Percentiles rank a stretch among this genome's conserved stretches.
phyloP scores from a whole-genome alignment of 2,888 invertebrate genomes.

The Ceratothoa steindachneri region DNA sequence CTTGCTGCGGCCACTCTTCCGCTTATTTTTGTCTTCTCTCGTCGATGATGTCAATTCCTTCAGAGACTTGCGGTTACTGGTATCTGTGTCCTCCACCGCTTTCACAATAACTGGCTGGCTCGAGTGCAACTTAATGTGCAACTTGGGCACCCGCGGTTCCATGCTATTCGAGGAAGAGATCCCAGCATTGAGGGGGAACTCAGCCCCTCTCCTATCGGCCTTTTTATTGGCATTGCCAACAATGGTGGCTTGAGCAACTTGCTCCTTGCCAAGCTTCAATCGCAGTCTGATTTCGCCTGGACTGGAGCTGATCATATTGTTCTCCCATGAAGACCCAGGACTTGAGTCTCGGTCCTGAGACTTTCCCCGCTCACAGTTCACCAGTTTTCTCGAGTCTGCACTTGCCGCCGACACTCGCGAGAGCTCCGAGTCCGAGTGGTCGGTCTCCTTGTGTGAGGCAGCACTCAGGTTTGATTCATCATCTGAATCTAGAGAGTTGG shows the following conservation, averaged over 20 bases:
- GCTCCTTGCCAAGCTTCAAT: conserved; percentile 36
- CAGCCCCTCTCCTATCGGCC: conserved; percentile 35
- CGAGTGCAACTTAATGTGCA: conserved; percentile 44
- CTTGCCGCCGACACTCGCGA: conserved; percentile 8
- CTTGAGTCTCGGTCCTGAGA: conserved; percentile 27
- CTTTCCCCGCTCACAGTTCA: conserved; percentile 24
- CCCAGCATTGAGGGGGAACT: neutral
- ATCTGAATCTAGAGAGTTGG: conserved; percentile 36
- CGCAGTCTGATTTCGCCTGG: conserved; percentile 32
- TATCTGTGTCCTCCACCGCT: conserved; percentile 30
- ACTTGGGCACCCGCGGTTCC: conserved; percentile 44
- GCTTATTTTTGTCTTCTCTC: conserved; percentile 27
- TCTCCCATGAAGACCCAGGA: conserved; percentile 29
- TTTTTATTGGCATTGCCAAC: conserved; percentile 33
- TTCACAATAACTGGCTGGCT: conserved; percentile 43
- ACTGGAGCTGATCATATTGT: conserved; percentile 25
- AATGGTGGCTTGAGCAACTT: conserved; percentile 37
- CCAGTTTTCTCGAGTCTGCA: conserved; percentile 22
- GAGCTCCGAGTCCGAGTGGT: conserved; percentile 31
- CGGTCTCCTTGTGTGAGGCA: conserved; percentile 25
- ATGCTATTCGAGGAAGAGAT: conserved; percentile 1
- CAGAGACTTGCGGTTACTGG: conserved; percentile 15
- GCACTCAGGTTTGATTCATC: conserved; percentile 34
- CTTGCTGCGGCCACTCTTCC: conserved; percentile 38
- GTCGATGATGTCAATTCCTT: conserved; percentile 26